A percentile compares a stretch with the other conserved stretches of the same genome.
Evolutionary conservation across 2,797 vertebrate species (phyloP).

Genomic region (Characodon lateralis): DNA sequence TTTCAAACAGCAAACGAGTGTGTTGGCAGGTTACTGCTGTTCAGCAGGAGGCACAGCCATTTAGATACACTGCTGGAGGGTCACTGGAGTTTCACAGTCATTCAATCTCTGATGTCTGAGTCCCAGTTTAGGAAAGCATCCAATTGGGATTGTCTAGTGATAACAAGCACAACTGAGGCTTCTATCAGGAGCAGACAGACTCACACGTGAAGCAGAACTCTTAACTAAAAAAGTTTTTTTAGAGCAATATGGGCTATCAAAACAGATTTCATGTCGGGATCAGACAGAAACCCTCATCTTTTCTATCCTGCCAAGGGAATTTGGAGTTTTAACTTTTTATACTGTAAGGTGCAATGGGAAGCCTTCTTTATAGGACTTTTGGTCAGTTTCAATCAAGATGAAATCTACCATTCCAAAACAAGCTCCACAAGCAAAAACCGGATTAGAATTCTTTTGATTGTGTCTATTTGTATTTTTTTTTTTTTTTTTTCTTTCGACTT

Average conservation of each 20-base stretch:
- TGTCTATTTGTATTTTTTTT: no score
- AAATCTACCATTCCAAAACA: no score
- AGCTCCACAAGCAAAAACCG: no score
- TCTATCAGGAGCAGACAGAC: conserved; percentile 60
- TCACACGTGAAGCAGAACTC: conserved; percentile 30
- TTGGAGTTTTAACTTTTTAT: background rate
- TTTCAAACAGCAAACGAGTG: conserved; percentile 51
- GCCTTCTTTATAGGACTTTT: background rate
- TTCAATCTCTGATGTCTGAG: conserved; percentile 60
- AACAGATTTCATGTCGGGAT: background rate
- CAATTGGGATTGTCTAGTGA: conserved; percentile 70
- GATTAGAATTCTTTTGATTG: no score
- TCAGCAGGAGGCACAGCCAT: conserved; percentile 34
- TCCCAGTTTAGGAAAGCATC: conserved; percentile 56
- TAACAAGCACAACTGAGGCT: conserved; percentile 60
- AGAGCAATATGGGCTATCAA: background rate
- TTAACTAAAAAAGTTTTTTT: conserved; percentile 22
- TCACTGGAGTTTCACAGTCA: conserved; percentile 50
- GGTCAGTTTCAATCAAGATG: no score
- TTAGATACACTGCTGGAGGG: conserved; percentile 50
- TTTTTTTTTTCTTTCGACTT: no score
- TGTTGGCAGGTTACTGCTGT: conserved; percentile 62
- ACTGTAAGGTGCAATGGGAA: no score
- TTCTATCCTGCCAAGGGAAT: background rate
- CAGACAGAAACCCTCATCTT: background rate